A percentile compares a stretch with the other conserved stretches of the same genome.
These are phyloP conservation scores for Eupristina koningsbergeri DNA, from an alignment of 1,140 invertebrate genomes.

Conservation along the genomic window DNA sequence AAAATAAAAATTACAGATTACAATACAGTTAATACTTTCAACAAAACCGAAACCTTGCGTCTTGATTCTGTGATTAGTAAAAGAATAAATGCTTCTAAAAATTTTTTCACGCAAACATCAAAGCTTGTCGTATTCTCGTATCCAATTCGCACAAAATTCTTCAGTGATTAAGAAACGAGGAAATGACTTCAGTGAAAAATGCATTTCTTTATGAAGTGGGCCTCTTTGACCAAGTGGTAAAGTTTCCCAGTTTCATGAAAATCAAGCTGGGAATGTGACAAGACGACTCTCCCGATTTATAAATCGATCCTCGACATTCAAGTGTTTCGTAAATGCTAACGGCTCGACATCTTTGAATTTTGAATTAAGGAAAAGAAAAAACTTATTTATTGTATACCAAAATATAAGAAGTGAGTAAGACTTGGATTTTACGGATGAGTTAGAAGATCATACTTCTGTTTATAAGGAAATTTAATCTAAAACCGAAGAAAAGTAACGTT, in stretches of 20 bases:
- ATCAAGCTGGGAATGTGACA: neutral
- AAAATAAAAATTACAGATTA: too few relatives aligned
- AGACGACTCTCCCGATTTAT: neutral
- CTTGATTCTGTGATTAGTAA: neutral
- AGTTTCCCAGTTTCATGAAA: neutral
- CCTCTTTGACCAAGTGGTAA: neutral
- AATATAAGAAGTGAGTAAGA: too few relatives aligned
- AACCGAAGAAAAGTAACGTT: too few relatives aligned
- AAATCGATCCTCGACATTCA: constrained; percentile 25
- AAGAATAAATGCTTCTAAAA: too few relatives aligned
- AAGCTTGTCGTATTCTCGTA: neutral
- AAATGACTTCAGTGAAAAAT: neutral
- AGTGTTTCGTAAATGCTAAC: neutral
- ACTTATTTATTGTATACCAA: too few relatives aligned
- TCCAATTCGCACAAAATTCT: neutral
- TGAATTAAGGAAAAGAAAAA: too few relatives aligned
- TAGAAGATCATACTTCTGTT: too few relatives aligned
- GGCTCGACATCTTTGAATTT: too few relatives aligned
- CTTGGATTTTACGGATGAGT: too few relatives aligned
- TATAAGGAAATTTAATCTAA: too few relatives aligned
- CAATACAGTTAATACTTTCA: too few relatives aligned
- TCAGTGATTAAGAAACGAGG: neutral
- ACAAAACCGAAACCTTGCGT: too few relatives aligned
- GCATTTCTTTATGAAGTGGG: neutral
- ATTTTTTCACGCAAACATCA: neutral